A percentile compares a stretch with the other conserved stretches of the same genome.
phyloP scores from a whole-genome alignment of 2,888 invertebrate genomes.

The Oscheius onirici region DNA sequence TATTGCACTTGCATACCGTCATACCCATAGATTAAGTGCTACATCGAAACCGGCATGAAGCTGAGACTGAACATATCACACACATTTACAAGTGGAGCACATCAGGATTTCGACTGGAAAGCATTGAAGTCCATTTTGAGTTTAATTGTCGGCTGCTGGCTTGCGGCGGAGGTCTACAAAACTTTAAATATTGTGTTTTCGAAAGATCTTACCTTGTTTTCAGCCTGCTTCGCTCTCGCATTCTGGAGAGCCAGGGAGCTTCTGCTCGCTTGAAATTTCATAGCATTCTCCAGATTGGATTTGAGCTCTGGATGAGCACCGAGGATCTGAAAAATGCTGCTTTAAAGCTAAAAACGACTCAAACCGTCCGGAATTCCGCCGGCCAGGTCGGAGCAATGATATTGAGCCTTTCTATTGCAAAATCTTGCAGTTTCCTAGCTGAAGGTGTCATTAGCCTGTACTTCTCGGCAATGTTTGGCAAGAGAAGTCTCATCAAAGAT shows the following conservation, averaged over 20 bases:
- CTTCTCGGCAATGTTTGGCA: conserved; percentile 76
- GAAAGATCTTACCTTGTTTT: conserved; percentile 36
- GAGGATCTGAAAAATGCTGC: conserved; percentile 79
- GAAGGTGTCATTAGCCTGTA: conserved; percentile 74
- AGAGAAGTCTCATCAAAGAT: conserved; percentile 85
- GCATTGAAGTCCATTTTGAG: conserved; percentile 64
- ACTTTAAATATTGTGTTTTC: background rate
- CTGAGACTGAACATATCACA: conserved; percentile 18
- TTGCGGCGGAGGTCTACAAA: conserved; percentile 33
- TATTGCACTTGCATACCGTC: conserved; percentile 27
- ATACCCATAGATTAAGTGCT: conserved; percentile 32
- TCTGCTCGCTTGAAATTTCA: conserved; percentile 72
- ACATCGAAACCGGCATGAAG: conserved; percentile 15
- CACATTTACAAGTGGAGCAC: background rate
- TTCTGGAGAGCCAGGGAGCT: conserved; percentile 34
- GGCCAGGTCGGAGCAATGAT: conserved; percentile 79
- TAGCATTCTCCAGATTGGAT: conserved; percentile 84
- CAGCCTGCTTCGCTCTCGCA: conserved; percentile 39
- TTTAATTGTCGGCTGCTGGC: conserved; percentile 64
- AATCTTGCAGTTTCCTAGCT: conserved; percentile 79
- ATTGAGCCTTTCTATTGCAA: conserved; percentile 87
- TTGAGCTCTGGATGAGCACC: conserved; percentile 84
- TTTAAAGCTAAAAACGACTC: background rate
- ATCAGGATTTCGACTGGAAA: conserved; percentile 32
- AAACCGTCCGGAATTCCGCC: conserved; percentile 53